Conservation (phyloP, 2,113 vertebrate species). For the Gobio gobio region DNA sequence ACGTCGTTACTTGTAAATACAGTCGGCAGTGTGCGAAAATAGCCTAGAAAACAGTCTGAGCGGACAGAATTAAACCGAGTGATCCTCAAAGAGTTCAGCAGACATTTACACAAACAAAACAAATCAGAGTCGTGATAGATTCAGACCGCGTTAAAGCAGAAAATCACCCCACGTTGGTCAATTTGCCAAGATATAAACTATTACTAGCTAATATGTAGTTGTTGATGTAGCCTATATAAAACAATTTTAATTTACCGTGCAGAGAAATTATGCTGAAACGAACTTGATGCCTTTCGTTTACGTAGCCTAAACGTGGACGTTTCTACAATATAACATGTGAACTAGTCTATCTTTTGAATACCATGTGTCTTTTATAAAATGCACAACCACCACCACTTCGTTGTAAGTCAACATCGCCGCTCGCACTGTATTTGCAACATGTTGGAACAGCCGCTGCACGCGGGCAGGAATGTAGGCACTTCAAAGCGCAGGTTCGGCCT, state of each 20-base stretch:
- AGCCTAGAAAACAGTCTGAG: neutral
- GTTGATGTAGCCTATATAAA: neutral
- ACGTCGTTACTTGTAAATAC: neutral
- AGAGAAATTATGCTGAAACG: too few species aligned
- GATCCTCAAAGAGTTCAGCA: neutral
- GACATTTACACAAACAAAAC: constrained; percentile 7
- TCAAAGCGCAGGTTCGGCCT: constrained; percentile 45
- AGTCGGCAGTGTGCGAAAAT: neutral
- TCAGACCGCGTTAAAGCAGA: neutral
- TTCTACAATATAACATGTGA: neutral
- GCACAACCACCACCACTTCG: neutral
- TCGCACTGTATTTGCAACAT: constrained; percentile 77
- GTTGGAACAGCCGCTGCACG: constrained; percentile 87
- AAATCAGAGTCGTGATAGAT: neutral
- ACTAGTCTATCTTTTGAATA: neutral
- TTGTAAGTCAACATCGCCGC: neutral
- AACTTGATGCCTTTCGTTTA: neutral
- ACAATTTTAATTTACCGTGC: neutral
- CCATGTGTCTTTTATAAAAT: neutral
- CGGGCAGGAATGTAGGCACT: constrained; percentile 87
- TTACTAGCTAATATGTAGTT: neutral
- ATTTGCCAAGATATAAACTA: neutral
- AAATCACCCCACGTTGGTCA: too few species aligned
- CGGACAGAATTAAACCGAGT: neutral
- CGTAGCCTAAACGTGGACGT: neutral